phyloP scores from a whole-genome alignment of 2,113 vertebrate genomes.

The Balaeniceps rex region DNA sequence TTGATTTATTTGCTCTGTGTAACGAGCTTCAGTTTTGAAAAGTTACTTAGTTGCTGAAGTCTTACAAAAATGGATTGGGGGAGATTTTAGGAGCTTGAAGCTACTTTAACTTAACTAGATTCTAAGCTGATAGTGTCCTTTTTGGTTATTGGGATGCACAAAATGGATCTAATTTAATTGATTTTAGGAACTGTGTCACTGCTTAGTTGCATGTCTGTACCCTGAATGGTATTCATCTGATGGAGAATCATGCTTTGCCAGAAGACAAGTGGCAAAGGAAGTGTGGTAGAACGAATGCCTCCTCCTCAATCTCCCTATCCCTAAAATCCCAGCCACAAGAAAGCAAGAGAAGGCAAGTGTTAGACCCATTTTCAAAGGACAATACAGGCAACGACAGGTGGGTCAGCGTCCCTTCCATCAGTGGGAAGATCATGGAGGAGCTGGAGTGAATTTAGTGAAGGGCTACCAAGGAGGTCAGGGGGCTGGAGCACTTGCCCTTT shows the following conservation, averaged over 20 bases:
- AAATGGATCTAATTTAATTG: neutral
- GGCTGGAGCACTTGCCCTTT: neutral
- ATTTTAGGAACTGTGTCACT: neutral
- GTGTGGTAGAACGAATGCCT: rapidly evolving
- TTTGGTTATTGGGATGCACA: neutral
- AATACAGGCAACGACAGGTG: rapidly evolving
- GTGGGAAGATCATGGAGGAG: neutral
- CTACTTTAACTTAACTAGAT: neutral
- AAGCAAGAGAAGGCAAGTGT: neutral
- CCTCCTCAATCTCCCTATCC: neutral
- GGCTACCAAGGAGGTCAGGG: neutral
- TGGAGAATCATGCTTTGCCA: neutral
- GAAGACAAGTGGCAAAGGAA: neutral
- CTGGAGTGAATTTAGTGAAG: neutral
- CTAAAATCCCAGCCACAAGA: neutral
- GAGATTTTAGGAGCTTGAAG: neutral
- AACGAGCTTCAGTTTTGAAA: neutral
- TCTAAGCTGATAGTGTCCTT: neutral
- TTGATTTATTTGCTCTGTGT: neutral
- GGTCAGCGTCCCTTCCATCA: neutral
- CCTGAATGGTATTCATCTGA: neutral
- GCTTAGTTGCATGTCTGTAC: neutral
- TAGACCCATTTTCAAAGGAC: neutral
- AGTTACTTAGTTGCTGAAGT: neutral
- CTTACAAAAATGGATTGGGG: neutral